These are phyloP conservation scores for Macrobrachium nipponense DNA, from an alignment of 1,140 invertebrate genomes.

Conservation along the genomic window DNA sequence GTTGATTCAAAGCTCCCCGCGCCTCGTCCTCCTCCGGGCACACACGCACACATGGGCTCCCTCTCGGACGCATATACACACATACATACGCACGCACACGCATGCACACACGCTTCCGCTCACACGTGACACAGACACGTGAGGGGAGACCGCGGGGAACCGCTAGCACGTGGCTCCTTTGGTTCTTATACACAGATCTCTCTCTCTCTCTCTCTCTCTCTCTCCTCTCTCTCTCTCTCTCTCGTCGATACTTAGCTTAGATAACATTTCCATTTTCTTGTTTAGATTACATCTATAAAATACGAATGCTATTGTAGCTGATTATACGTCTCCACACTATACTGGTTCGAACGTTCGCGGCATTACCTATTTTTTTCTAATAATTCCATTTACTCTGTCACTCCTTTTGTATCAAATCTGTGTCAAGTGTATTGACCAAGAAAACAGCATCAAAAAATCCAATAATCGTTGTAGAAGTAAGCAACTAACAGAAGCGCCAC, in stretches of 20 bases:
- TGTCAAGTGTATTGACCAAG: too few relatives aligned
- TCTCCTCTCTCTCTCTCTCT: neutral
- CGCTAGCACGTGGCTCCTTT: neutral
- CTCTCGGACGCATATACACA: neutral
- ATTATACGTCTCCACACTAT: too few relatives aligned
- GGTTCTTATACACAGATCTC: neutral
- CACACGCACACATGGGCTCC: conserved; percentile 1
- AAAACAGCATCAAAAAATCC: too few relatives aligned
- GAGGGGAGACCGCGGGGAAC: conserved; percentile 1
- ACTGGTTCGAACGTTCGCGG: too few relatives aligned
- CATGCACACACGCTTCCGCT: conserved; percentile 1
- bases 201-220: conserved; percentile 19
- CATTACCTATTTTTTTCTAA: too few relatives aligned
- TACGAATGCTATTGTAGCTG: too few relatives aligned
- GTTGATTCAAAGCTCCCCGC: neutral
- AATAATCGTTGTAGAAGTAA: too few relatives aligned
- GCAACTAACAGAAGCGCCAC: too few relatives aligned
- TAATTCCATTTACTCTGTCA: too few relatives aligned
- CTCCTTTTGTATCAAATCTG: too few relatives aligned
- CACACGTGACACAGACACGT: conserved; percentile 18
- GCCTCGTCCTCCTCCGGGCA: neutral
- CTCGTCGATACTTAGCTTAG: neutral
- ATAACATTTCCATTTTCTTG: too few relatives aligned
- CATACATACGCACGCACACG: neutral
- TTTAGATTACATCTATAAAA: too few relatives aligned